These are phyloP conservation scores for Tapirus terrestris DNA, from an alignment of 2,113 vertebrate species.

Conservation along the genomic window DNA sequence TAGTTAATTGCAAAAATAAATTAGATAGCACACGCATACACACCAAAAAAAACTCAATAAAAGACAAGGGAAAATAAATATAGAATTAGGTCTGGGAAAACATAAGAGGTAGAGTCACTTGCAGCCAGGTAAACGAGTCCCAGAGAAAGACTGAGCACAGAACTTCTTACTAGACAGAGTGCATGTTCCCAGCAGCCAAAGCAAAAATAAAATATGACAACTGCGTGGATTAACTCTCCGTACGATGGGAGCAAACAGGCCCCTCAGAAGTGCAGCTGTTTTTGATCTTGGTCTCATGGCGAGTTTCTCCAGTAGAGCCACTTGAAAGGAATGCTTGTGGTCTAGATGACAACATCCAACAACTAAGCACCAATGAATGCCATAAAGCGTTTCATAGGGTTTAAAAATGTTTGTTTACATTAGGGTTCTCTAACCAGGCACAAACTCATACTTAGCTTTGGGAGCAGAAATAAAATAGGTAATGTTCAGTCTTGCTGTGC, in stretches of 20 bases:
- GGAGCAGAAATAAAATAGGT: neutral
- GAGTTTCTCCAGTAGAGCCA: neutral
- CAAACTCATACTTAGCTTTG: neutral
- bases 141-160: neutral
- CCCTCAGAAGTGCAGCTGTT: neutral
- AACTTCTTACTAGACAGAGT: neutral
- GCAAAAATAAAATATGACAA: neutral
- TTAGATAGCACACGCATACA: neutral
- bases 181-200: neutral
- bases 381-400: neutral
- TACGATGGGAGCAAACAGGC: neutral
- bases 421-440: neutral
- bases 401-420: neutral
- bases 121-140: no score
- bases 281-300: neutral
- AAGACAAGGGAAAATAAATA: neutral
- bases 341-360: rapidly evolving
- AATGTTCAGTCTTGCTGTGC: rapidly evolving
- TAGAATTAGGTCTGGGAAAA: neutral
- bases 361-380: no score
- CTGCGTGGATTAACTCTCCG: neutral
- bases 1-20: neutral
- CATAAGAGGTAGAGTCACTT: rapidly evolving
- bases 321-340: neutral
- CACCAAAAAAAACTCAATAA: neutral